These are phyloP conservation scores for Trilocha varians DNA, from an alignment of 2,888 invertebrate genomes.

Conservation along the genomic window DNA sequence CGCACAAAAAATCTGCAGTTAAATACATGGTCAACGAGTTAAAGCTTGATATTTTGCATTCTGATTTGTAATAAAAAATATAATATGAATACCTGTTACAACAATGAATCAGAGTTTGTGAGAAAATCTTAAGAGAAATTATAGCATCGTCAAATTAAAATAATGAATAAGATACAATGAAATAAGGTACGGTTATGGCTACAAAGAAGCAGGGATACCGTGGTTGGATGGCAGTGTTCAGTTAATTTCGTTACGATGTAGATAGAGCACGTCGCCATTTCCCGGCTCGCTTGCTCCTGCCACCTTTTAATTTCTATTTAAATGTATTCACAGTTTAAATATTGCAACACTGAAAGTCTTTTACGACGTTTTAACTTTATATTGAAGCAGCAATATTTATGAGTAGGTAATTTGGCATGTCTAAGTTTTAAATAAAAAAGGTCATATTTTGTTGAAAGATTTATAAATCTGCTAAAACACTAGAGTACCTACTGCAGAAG, in stretches of 20 bases:
- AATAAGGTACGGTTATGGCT: conserved; percentile 24
- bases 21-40: no score
- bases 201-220: conserved; percentile 31
- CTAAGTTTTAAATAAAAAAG: no score
- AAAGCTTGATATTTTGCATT: no score
- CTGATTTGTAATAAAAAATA: conserved; percentile 5
- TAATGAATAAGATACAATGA: not conserved
- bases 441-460: no score
- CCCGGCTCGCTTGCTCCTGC: conserved; percentile 36
- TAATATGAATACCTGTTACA: no score
- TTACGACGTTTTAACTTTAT: not conserved
- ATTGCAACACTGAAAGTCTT: conserved; percentile 9
- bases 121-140: not conserved
- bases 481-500: no score
- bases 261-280: conserved; percentile 58
- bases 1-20: no score
- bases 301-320: conserved; percentile 52
- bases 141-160: not conserved
- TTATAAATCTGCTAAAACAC: no score
- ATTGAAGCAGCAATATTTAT: not conserved
- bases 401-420: no score
- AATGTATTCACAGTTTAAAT: conserved; percentile 38
- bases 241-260: conserved; percentile 60
- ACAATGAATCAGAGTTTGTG: not conserved
- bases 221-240: conserved; percentile 36